Conservation (phyloP, 92 coral and sea anemone genomes). For the Meandrina meandrites region DNA sequence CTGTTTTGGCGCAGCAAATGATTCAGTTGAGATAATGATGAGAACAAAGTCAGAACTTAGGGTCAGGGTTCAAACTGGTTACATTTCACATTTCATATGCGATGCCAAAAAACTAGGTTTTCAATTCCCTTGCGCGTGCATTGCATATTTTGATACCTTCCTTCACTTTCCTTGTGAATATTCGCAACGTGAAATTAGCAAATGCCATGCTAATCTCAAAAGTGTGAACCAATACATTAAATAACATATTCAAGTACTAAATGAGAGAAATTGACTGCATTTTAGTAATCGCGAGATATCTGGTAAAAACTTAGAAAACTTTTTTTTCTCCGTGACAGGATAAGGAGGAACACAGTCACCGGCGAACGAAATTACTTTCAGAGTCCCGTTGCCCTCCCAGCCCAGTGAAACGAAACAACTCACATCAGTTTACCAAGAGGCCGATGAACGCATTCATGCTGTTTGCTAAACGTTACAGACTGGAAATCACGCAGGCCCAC, state of each 20-base stretch:
- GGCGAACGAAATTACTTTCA: constrained; percentile 53
- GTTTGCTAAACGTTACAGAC: constrained; percentile 89
- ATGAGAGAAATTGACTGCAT: background rate
- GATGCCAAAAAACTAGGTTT: no score
- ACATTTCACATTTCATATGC: no score
- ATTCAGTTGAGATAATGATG: background rate
- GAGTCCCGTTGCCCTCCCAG: constrained; percentile 33
- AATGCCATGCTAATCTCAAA: no score
- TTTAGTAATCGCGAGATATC: background rate
- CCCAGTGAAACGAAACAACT: constrained; percentile 55
- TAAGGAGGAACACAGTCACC: constrained; percentile 81
- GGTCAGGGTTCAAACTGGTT: no score
- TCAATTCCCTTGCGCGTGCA: no score
- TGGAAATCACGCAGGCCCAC: constrained; percentile 94
- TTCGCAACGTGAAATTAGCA: no score
- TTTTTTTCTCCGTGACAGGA: constrained; percentile 58
- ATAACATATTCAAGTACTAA: background rate
- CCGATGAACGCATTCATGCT: constrained; percentile 99
- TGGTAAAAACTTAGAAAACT: no score
- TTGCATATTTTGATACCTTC: no score
- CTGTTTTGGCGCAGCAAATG: background rate
- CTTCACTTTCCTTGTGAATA: no score
- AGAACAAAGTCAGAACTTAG: no score
- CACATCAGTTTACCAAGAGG: constrained; percentile 74
- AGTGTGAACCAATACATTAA: no score